phyloP scores from a whole-genome alignment of 2,888 invertebrate species.

The Chloroclysta siterata region DNA sequence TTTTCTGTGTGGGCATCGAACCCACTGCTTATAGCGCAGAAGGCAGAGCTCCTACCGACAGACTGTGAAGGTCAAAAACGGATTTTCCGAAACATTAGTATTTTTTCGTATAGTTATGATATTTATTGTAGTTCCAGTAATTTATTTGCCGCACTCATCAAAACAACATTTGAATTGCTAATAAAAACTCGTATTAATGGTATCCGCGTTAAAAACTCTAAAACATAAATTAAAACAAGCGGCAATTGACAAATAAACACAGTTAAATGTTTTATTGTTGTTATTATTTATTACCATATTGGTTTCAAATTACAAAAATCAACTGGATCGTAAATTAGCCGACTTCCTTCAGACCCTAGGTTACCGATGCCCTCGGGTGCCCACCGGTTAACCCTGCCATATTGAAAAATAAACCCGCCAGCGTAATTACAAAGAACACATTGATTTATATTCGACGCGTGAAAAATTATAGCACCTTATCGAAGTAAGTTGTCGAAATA shows the following conservation, averaged over 20 bases:
- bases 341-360: conserved; percentile 34
- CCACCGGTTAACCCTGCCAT: conserved; percentile 38
- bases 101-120: conserved; percentile 28
- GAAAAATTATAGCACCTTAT: conserved; percentile 30
- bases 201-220: conserved; percentile 35
- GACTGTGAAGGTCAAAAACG: not conserved
- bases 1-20: too few species aligned
- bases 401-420: conserved; percentile 36
- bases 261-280: conserved; percentile 25
- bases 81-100: conserved; percentile 15
- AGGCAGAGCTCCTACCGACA: too few species aligned
- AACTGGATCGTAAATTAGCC: conserved; percentile 29
- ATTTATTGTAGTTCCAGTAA: conserved; percentile 15
- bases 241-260: conserved; percentile 29
- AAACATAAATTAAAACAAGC: conserved; percentile 23
- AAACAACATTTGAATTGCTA: conserved; percentile 36
- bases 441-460: conserved; percentile 39
- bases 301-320: conserved; percentile 30
- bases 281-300: conserved; percentile 28
- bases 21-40: too few species aligned
- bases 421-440: conserved; percentile 37
- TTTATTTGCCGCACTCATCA: conserved; percentile 31
- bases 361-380: conserved; percentile 17
- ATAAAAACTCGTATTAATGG: conserved; percentile 27
- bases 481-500: conserved; percentile 20